Conservation (phyloP, 1,140 invertebrate species). For the Drosophila oshimai region DNA sequence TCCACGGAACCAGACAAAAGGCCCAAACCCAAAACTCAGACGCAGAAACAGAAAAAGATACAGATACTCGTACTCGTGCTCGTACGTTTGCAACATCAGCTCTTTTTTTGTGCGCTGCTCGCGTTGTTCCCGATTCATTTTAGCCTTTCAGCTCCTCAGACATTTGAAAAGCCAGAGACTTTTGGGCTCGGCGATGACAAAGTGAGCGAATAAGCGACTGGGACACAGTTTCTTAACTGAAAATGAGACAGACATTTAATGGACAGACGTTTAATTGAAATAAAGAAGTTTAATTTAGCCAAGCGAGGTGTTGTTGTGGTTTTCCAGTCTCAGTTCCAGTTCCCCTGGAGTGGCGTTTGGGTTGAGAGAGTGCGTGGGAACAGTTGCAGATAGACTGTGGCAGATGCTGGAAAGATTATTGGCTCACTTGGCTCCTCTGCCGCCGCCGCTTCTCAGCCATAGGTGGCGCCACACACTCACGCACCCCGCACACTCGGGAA, state of each 20-base stretch:
- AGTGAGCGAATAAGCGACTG: slow-evolving; percentile 51
- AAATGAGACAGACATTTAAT: slow-evolving; percentile 31
- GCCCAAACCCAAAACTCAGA: slow-evolving; percentile 48
- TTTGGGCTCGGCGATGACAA: slow-evolving; percentile 77
- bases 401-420: slow-evolving; percentile 33
- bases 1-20: slow-evolving; percentile 32
- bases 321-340: slow-evolving; percentile 20
- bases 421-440: slow-evolving; percentile 14
- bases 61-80: slow-evolving; percentile 3
- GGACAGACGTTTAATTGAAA: slow-evolving; percentile 71
- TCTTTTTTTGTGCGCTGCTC: slow-evolving; percentile 42
- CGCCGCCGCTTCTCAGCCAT: neutral
- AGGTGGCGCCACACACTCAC: slow-evolving; percentile 32
- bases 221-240: slow-evolving; percentile 19
- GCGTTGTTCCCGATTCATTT: slow-evolving; percentile 73
- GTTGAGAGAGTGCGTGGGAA: slow-evolving; percentile 57
- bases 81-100: neutral
- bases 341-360: slow-evolving; percentile 32
- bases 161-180: slow-evolving; percentile 16
- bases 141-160: neutral
- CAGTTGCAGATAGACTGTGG: neutral
- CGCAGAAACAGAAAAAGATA: neutral
- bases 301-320: slow-evolving; percentile 69
- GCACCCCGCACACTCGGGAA: neutral
- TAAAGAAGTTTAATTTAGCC: slow-evolving; percentile 80